Evolutionary conservation across 2,113 vertebrate species (phyloP).

Genomic region (Calidris pygmaea): DNA sequence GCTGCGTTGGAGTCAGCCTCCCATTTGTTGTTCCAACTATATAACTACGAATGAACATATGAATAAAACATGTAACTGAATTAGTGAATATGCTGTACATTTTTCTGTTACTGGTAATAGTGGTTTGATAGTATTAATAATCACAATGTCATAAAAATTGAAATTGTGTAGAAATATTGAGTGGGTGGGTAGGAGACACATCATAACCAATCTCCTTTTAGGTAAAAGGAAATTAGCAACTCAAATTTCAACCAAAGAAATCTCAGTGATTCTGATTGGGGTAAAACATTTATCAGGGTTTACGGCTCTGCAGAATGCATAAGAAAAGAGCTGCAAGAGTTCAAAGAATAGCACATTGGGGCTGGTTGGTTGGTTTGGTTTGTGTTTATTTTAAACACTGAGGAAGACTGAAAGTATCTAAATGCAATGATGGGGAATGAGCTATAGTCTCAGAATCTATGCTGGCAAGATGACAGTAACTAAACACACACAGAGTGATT

Average conservation of each 20-base stretch:
- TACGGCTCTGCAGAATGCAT: neutral
- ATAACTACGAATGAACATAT: neutral
- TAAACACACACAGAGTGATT: neutral
- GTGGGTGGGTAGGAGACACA: rapidly evolving
- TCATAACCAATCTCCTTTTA: neutral
- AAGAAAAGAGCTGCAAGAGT: neutral
- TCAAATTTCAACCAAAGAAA: neutral
- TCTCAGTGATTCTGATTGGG: neutral
- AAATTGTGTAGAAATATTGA: neutral
- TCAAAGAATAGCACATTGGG: neutral
- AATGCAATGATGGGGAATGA: neutral
- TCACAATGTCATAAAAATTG: neutral
- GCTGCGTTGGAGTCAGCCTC: neutral
- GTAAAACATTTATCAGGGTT: neutral
- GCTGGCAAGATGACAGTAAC: neutral
- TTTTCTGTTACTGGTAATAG: neutral
- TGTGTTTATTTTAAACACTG: neutral
- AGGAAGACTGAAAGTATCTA: neutral
- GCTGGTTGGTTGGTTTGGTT: neutral
- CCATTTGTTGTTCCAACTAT: neutral
- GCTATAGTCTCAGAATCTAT: neutral
- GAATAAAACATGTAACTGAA: neutral
- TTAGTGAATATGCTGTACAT: neutral
- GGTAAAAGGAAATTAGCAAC: neutral
- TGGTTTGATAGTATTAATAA: neutral